These are phyloP conservation scores for Mayetiola destructor DNA, from an alignment of 2,888 invertebrate genomes.

Conservation along the genomic window DNA sequence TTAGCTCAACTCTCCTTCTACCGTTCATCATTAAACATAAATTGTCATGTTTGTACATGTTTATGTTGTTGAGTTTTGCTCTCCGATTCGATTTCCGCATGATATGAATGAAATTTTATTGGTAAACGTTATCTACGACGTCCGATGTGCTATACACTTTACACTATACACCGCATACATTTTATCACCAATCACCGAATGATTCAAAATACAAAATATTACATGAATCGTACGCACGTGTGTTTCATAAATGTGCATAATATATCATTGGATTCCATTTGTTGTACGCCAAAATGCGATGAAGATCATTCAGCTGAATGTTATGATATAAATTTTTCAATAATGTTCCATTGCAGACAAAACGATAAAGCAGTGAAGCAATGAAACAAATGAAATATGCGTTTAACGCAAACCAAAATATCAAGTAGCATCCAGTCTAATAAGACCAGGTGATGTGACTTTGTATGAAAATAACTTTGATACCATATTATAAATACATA, in stretches of 20 bases:
- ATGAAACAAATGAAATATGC: background rate
- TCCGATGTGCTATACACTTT: too few relatives aligned
- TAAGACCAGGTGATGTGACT: background rate
- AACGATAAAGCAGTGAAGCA: conserved; percentile 3
- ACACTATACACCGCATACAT: too few relatives aligned
- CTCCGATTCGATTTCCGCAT: too few relatives aligned
- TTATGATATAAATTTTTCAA: conserved; percentile 13
- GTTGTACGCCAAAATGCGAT: background rate
- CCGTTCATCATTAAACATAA: too few relatives aligned
- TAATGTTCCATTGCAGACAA: conserved; percentile 6
- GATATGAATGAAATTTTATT: too few relatives aligned
- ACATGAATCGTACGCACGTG: conserved; percentile 3
- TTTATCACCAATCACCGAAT: too few relatives aligned
- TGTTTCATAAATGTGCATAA: conserved; percentile 7
- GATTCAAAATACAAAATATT: too few relatives aligned
- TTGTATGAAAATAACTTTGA: background rate
- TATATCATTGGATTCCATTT: conserved; percentile 8
- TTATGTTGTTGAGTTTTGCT: too few relatives aligned
- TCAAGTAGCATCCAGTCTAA: background rate
- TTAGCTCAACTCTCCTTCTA: too few relatives aligned
- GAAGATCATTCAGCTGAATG: conserved; percentile 11
- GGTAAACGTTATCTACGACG: too few relatives aligned
- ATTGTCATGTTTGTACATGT: too few relatives aligned
- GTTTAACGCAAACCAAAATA: background rate
- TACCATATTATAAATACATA: too few relatives aligned